Base-by-base conservation (phyloP, 2,888 invertebrate species). In the Philhelius pedissequus region DNA sequence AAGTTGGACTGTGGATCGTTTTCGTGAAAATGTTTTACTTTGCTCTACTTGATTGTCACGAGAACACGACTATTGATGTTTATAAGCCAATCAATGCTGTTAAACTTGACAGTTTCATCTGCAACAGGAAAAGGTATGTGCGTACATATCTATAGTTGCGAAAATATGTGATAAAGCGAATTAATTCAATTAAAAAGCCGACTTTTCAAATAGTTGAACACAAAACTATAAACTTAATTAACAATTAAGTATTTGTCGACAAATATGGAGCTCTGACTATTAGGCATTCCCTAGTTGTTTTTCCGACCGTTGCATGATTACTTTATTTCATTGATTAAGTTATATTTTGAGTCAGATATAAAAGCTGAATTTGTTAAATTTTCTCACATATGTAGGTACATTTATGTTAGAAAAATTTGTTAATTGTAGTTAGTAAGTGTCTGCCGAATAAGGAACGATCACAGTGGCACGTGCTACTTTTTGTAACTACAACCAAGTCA, bases 381-480 rank as follows among this genome's bases (percentile, higher is more conserved):
- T n/a, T 81, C 75, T 71, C 81, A 81, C 75, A n/a, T n/a, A n/a
- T n/a, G n/a, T n/a, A n/a, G n/a, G n/a, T n/a, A n/a, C n/a, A n/a
- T 70, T 71, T 32, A 48, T 54, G 45, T 40, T 30, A 50, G 54
- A 75, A 64, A 1, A 80, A 80, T 74, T 64, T 70, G n/a, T n/a
- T 70, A 70, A 75, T 70, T 80, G 45, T 32, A 52, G 30, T 50
- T 7, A n/a, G 48, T n/a, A 43, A 0, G 7, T 9, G n/a, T 25
- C 25, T 25, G n/a, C 38, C 38, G 5, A n/a, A 50, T 52, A 30
- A 13, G 52, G 35, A 15, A 35, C 13, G 4, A 35, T 35, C 3
- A 35, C 11, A 0, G 35, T 35, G 11, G 32, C 32, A 32, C 32
- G 35, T 13, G 13, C 13, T 35, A 35, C 11, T 25, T 25, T 25